phyloP scores from a whole-genome alignment of 2,888 invertebrate genomes.

The Sicus ferrugineus region DNA sequence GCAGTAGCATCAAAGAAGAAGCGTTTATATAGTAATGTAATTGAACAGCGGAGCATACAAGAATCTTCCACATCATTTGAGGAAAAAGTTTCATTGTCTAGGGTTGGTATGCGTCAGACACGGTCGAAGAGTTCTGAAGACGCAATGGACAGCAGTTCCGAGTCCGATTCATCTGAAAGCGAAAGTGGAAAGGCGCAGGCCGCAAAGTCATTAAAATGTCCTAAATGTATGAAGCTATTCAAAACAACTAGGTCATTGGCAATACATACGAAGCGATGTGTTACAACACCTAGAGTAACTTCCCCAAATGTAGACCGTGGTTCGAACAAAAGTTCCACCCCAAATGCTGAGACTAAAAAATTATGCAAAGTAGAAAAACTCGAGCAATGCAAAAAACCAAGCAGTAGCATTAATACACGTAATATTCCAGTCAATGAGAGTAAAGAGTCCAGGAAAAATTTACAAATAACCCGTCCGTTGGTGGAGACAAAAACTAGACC shows the following conservation, averaged over 20 bases:
- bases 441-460: constrained; percentile 9
- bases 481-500: constrained; percentile 29
- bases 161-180: constrained; percentile 32
- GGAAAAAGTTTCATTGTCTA: constrained; percentile 33
- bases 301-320: background rate
- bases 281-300: background rate
- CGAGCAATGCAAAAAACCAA: background rate
- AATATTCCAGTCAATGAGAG: background rate
- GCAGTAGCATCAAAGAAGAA: constrained; percentile 18
- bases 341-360: constrained; percentile 7
- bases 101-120: constrained; percentile 27
- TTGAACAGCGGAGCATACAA: constrained; percentile 6
- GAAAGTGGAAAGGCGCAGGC: constrained; percentile 7
- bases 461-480: background rate
- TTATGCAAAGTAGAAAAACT: background rate
- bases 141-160: constrained; percentile 28
- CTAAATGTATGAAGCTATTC: constrained; percentile 32
- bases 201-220: constrained; percentile 33
- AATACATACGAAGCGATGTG: constrained; percentile 32
- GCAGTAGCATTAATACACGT: background rate
- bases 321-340: background rate
- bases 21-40: background rate
- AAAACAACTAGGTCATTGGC: constrained; percentile 35
- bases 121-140: constrained; percentile 25
- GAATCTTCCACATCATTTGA: constrained; percentile 33